Base-by-base conservation (phyloP, 2,797 vertebrate species). In the Potorous gilbertii region DNA sequence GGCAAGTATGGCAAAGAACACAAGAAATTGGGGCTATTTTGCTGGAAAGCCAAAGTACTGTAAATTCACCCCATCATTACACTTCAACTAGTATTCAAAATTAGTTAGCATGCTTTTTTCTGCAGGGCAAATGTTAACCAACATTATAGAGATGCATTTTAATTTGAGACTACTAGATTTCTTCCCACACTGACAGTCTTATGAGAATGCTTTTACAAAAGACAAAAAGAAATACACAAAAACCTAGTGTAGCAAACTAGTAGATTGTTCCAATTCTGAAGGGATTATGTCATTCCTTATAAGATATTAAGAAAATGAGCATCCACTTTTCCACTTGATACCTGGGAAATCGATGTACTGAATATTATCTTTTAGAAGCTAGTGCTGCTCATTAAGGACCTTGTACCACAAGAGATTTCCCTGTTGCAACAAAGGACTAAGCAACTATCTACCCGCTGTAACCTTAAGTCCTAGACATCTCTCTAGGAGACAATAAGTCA, bases 61-160 rank as follows among this genome's bases (percentile, higher is more conserved):
- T 55, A 59, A 55, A 0, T 91, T 93, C 50, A 56, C 57, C 0
- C 46, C 34, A 62, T 90, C 29, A 16, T 92, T 18, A 94, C 93
- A 91, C 93, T 91, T 14, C 27, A 90, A 12, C 29, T 87, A 96
- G 93, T 56, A 90, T 55, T 93, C 50, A 90, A 56, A 92, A 96
- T 66, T 8, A 90, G 92, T 87, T 50, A 87, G 24, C 21, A 87
- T 50, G 74, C 27, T 28, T 50, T n/a, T 46, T 10, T 18, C 74
- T 21, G 50, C 9, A 50, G 21, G 74, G 10, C 40, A 87, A 50
- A 28, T 50, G 21, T 34, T 81, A 46, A 46, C 40, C 21, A 81
- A 46, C 27, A 62, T 56, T 13, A 54, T 0, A 56, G 66, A 54
- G 4, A 92, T 87, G 57, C 89, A 50, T 90, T 89, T 57, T 40